Evolutionary conservation across 1,140 invertebrate species (phyloP), one percentile per base, ranked within the genome.

Genomic region (Hycleus cichorii): DNA sequence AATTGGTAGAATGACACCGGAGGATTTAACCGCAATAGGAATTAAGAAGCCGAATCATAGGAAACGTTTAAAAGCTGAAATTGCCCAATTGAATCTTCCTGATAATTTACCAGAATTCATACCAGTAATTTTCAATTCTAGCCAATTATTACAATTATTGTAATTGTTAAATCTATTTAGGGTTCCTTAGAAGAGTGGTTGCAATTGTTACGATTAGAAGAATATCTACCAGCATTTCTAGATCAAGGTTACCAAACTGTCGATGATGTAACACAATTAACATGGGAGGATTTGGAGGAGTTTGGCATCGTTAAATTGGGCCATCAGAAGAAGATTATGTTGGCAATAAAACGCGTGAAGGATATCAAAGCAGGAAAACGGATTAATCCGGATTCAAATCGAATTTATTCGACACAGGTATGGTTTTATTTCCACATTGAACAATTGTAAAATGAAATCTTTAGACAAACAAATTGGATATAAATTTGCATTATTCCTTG

Each of bases 271-370:
- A 91, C 91, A 39, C 93, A 97, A 69, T 83, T 98, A 40, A 93
- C 91, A 58, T 98, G 95, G 94, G 97, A 99, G 80, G 97, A 99
- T 78, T 82, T 99, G 64, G 97, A 99, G 78, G 97, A 99, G 69
- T 96, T 98, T 73, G 97, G 97, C 47, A 97, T 99, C 64, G 85
- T 93, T 27, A 85, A 89, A 69, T 75, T 93, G 69, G 97, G 97
- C 25, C 97, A 99, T 75, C 96, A 99, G 76, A 99, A 99, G 81
- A 95, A 97, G 78, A 89, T 99, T 62, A 85, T 96, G 65, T 77
- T 99, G 64, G 96, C 95, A 51, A 97, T 98, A 64, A 98, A 98
- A 74, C 83, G 95, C 75, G 86, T 98, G 10, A 97, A 98, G 76
- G 92, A 97, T 72, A 91, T 97, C 55, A 83, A 88, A 57, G 86